Evolutionary conservation across 2,113 vertebrate genomes (phyloP).

Genomic region (Tyrannus savana): DNA sequence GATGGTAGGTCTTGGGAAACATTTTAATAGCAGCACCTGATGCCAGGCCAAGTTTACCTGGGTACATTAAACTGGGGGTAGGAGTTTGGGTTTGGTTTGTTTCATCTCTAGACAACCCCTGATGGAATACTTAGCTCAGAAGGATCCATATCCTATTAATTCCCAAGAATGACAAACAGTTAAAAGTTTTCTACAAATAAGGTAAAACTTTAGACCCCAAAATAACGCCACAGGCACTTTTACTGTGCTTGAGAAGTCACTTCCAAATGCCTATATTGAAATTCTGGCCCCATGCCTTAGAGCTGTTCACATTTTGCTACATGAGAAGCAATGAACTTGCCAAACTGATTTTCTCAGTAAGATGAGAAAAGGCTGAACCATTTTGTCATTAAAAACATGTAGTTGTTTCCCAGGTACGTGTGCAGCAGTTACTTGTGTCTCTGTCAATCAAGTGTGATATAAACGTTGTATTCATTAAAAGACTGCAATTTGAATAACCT

Average conservation of each 20-base stretch:
- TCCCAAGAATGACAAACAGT: not conserved
- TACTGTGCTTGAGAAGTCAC: not conserved
- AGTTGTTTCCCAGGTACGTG: not conserved
- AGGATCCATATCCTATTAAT: not conserved
- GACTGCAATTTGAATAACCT: not conserved
- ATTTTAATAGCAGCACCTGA: not conserved
- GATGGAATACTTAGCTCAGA: not conserved
- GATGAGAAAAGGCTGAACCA: not conserved
- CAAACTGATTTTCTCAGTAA: conserved; percentile 1
- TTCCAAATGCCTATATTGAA: not conserved
- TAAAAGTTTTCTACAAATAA: not conserved
- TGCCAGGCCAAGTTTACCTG: not conserved
- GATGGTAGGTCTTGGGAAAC: not conserved
- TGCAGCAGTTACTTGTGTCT: not conserved
- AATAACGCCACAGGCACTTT: not conserved
- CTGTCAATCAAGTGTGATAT: not conserved
- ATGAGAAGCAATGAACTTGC: not conserved
- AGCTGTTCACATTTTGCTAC: not conserved
- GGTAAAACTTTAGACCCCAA: not conserved
- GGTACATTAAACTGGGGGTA: not conserved
- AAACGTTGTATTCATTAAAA: not conserved
- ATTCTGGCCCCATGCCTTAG: not conserved
- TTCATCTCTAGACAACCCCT: not conserved
- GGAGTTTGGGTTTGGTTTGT: not conserved
- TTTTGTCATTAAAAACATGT: not conserved